A percentile compares a stretch with the other conserved stretches of the same genome.
phyloP scores from a whole-genome alignment of 2,797 vertebrate genomes.

The Oreortyx pictus region DNA sequence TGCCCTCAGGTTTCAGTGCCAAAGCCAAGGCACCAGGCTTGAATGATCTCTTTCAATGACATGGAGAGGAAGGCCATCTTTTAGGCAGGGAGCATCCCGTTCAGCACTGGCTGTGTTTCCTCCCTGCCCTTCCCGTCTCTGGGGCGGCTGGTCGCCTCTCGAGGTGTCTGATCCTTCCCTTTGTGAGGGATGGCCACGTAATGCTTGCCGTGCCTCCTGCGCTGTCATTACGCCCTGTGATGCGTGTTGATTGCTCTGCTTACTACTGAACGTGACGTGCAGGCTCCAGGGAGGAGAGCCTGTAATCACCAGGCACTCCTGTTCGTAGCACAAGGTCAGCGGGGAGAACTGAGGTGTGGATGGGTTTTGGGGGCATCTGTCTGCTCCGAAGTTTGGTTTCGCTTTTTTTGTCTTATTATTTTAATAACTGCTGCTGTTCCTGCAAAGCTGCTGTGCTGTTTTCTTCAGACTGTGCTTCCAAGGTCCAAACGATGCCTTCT shows the following conservation, averaged over 20 bases:
- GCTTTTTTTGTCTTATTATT: background rate
- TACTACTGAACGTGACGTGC: background rate
- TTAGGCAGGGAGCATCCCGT: background rate
- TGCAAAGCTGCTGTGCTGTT: background rate
- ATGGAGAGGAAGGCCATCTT: background rate
- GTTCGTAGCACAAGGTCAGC: background rate
- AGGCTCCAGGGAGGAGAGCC: background rate
- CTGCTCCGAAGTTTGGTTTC: background rate
- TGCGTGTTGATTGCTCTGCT: background rate
- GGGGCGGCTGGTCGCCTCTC: background rate
- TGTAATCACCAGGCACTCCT: background rate
- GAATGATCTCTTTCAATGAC: background rate
- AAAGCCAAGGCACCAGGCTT: background rate
- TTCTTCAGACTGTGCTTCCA: background rate
- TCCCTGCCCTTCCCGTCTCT: background rate
- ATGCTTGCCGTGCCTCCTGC: background rate
- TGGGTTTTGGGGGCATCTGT: background rate
- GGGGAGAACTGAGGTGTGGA: background rate
- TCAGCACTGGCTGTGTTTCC: background rate
- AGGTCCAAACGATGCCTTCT: background rate
- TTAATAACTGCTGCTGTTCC: background rate
- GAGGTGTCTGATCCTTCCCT: background rate
- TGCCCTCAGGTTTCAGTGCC: background rate
- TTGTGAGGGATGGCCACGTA: background rate
- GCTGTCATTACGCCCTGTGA: background rate